Evolutionary conservation across 2,113 vertebrate species (phyloP).

Genomic region (Paedocypris sp.): DNA sequence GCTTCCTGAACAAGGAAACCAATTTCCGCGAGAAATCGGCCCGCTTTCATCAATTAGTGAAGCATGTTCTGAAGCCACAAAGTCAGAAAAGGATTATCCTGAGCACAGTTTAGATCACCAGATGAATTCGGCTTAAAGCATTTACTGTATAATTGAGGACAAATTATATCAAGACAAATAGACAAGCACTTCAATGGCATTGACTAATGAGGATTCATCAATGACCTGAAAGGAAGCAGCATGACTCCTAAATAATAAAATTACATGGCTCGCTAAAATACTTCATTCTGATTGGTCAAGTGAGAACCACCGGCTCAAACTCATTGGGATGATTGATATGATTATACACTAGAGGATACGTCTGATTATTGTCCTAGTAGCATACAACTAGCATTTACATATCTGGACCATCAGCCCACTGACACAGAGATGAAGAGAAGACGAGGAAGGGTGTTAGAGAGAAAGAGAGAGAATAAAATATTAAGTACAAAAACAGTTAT

Average conservation of each 20-base stretch:
- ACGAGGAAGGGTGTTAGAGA: no score
- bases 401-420: no score
- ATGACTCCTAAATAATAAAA: neutral
- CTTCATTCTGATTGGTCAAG: neutral
- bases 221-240: constrained; percentile 11
- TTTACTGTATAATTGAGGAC: constrained; percentile 16
- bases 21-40: constrained; percentile 18
- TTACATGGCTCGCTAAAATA: neutral
- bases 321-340: no score
- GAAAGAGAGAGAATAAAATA: no score
- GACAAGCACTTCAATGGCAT: constrained; percentile 16
- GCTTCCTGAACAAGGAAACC: constrained; percentile 19
- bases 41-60: constrained; percentile 25
- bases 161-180: constrained; percentile 26
- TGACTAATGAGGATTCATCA: constrained; percentile 17
- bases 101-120: constrained; percentile 18
- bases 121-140: constrained; percentile 25
- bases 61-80: constrained; percentile 4
- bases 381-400: no score
- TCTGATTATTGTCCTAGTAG: no score
- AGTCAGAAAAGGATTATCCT: constrained; percentile 22
- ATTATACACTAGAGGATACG: no score
- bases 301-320: no score
- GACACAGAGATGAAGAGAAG: no score
- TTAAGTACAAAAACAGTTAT: no score